Percentiles rank a stretch among this genome's conserved stretches.
These are phyloP conservation scores for Drosophila prosaltans DNA, from an alignment of 1,140 invertebrate genomes.

Conservation along the genomic window DNA sequence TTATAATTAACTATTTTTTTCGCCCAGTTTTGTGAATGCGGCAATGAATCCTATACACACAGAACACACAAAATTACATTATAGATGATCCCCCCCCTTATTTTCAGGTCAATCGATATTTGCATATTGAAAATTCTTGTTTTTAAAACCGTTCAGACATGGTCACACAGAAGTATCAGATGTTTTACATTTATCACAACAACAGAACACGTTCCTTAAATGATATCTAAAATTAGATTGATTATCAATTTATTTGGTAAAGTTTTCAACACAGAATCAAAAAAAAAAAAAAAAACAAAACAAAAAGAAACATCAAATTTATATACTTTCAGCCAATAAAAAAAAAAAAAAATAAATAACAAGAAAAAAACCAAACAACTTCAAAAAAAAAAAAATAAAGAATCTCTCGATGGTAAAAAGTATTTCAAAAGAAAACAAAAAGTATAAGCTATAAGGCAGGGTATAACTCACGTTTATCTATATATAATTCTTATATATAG, in stretches of 20 bases:
- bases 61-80: slow-evolving; percentile 11
- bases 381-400: slow-evolving; percentile 15
- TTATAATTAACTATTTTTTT: slow-evolving; percentile 3
- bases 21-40: too few species aligned
- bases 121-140: slow-evolving; percentile 42
- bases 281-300: slow-evolving; percentile 20
- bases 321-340: slow-evolving; percentile 15
- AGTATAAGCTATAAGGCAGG: slow-evolving; percentile 37
- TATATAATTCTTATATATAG: slow-evolving; percentile 14
- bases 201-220: slow-evolving; percentile 44
- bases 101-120: slow-evolving; percentile 34
- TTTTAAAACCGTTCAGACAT: slow-evolving; percentile 43
- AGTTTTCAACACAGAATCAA: slow-evolving; percentile 28
- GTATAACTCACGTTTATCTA: slow-evolving; percentile 29
- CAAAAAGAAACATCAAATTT: slow-evolving; percentile 32
- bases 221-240: slow-evolving; percentile 24
- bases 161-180: not conserved
- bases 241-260: slow-evolving; percentile 41
- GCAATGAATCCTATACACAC: slow-evolving; percentile 1
- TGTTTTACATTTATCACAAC: slow-evolving; percentile 31
- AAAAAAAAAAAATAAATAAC: slow-evolving; percentile 21
- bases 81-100: slow-evolving; percentile 14
- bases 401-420: slow-evolving; percentile 36
- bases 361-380: not conserved
- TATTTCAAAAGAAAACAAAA: slow-evolving; percentile 16